Percentiles rank a stretch among this genome's conserved stretches.
Evolutionary conservation across 2,113 vertebrate genomes (phyloP).

Genomic region (Vimba vimba): DNA sequence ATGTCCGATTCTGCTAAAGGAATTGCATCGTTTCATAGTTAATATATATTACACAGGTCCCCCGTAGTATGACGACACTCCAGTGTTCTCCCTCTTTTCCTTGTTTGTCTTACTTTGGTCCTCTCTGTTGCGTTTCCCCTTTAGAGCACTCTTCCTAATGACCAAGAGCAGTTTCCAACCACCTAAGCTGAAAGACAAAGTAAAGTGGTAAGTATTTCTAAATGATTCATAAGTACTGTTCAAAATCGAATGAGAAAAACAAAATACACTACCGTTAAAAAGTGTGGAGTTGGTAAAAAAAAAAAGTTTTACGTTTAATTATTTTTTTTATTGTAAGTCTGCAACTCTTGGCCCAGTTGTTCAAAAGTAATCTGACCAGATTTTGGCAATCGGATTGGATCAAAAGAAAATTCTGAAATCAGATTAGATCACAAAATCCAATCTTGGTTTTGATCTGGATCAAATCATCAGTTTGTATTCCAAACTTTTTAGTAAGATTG

Average conservation of each 20-base stretch:
- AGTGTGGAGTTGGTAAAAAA: background rate
- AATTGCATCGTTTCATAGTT: background rate
- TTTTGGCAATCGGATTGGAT: too few species aligned
- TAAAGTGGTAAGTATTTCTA: slow-evolving; percentile 86
- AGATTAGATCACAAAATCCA: too few species aligned
- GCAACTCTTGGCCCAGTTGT: too few species aligned
- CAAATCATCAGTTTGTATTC: too few species aligned
- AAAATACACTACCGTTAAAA: background rate
- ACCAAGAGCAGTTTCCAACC: slow-evolving; percentile 99
- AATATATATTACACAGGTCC: background rate
- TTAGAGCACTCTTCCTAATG: slow-evolving; percentile 97
- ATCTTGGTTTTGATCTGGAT: too few species aligned
- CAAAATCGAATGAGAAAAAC: background rate
- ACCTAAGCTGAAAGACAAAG: slow-evolving; percentile 97
- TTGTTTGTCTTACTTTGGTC: background rate
- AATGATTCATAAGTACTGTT: background rate
- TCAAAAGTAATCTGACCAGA: too few species aligned
- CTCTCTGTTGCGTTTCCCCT: slow-evolving; percentile 11
- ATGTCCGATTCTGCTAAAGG: background rate
- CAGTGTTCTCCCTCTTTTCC: background rate
- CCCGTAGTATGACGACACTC: background rate
- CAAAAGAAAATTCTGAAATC: too few species aligned
- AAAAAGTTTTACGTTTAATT: too few species aligned
- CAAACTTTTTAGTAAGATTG: too few species aligned
- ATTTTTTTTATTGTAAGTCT: background rate